phyloP scores from a whole-genome alignment of 2,888 invertebrate species.

The Drosophila subquinaria region DNA sequence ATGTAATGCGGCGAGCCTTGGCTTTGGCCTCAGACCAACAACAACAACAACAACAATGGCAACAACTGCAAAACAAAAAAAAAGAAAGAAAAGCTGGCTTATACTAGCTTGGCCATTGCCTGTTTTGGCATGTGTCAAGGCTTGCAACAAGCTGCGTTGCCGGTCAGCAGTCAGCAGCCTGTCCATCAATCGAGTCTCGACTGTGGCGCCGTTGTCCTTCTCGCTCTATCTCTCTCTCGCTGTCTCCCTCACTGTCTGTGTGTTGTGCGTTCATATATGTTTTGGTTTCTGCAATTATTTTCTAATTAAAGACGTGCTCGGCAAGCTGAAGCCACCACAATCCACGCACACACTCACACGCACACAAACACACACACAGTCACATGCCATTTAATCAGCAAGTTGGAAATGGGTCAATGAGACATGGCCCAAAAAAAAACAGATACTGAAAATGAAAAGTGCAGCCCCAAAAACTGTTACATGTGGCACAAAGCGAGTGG shows the following conservation, averaged over 20 bases:
- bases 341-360: constrained; percentile 18
- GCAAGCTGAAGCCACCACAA: constrained; percentile 47
- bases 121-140: constrained; percentile 82
- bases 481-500: constrained; percentile 43
- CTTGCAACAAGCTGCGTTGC: constrained; percentile 61
- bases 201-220: constrained; percentile 70
- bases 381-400: constrained; percentile 7
- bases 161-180: constrained; percentile 64
- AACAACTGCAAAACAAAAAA: constrained; percentile 7
- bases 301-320: constrained; percentile 84
- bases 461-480: constrained; percentile 64
- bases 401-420: constrained; percentile 68
- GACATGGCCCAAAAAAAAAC: constrained; percentile 17
- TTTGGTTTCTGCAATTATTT: constrained; percentile 81
- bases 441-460: constrained; percentile 61
- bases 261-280: constrained; percentile 25
- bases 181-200: constrained; percentile 76
- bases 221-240: neutral
- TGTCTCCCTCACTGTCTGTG: neutral
- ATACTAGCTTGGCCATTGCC: constrained; percentile 63
- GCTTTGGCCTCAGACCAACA: constrained; percentile 18
- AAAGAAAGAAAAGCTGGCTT: constrained; percentile 54
- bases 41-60: constrained; percentile 12
- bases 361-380: neutral
- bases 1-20: constrained; percentile 67